Conservation (phyloP, 2,797 vertebrate species). For the Neoniphon sammara region DNA sequence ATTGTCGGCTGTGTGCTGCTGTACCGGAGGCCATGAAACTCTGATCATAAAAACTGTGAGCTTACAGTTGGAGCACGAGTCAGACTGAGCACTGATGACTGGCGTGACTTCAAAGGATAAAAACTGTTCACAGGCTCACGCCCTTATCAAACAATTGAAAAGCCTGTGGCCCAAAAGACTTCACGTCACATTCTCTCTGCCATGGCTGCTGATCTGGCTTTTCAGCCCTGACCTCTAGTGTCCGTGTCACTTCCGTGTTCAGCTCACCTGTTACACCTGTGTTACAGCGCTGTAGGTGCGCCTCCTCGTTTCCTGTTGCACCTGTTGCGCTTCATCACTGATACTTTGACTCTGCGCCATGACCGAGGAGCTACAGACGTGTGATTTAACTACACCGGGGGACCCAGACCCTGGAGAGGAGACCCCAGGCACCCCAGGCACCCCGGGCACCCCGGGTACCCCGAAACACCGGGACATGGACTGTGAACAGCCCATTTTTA, state of each 20-base stretch:
- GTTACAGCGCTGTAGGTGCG: constrained; percentile 54
- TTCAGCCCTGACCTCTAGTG: constrained; percentile 59
- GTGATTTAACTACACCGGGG: constrained; percentile 68
- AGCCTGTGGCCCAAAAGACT: background rate
- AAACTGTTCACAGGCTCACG: constrained; percentile 28
- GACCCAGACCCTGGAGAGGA: constrained; percentile 34
- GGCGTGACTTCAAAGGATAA: background rate
- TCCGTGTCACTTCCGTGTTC: constrained; percentile 82
- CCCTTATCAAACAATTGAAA: constrained; percentile 38
- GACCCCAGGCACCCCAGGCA: no score
- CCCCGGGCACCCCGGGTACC: background rate
- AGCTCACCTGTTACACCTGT: constrained; percentile 83
- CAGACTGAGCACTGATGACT: background rate
- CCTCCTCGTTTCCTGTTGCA: constrained; percentile 61
- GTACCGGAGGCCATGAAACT: no score
- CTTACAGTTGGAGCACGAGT: no score
- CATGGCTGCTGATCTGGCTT: constrained; percentile 20
- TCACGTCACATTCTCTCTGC: background rate
- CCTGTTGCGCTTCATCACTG: constrained; percentile 60
- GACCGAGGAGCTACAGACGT: constrained; percentile 66
- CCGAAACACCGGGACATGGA: constrained; percentile 22
- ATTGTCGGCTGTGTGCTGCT: no score
- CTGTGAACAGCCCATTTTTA: constrained; percentile 64
- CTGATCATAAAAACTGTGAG: no score
- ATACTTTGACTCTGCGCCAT: constrained; percentile 55